A percentile compares a stretch with the other conserved stretches of the same genome.
Evolutionary conservation across 1,140 invertebrate species (phyloP).

Genomic region (Rhagoletis zephyria): DNA sequence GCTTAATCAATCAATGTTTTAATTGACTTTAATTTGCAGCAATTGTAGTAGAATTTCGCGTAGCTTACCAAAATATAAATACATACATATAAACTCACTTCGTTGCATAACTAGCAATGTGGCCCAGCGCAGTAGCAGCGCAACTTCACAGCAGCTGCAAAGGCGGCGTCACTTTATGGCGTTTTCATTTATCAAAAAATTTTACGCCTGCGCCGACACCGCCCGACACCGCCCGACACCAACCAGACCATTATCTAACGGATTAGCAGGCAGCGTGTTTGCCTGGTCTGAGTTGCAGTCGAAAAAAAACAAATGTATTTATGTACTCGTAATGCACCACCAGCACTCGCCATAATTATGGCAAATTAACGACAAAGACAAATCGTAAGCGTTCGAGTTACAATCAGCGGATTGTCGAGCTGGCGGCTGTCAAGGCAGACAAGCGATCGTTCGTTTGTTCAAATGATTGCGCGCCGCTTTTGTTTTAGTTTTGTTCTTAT

Average conservation of each 20-base stretch:
- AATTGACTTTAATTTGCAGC: constrained; percentile 10
- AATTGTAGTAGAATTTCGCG: not conserved
- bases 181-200: constrained; percentile 25
- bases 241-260: not conserved
- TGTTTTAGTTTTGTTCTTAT: constrained; percentile 8
- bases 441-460: constrained; percentile 25
- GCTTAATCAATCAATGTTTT: not conserved
- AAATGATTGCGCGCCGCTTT: not conserved
- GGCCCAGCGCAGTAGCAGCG: not conserved
- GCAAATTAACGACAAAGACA: constrained; percentile 51
- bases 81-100: not conserved
- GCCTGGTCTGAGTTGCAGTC: not conserved
- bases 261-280: not conserved
- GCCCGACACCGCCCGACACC: not conserved
- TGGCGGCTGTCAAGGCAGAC: constrained; percentile 27
- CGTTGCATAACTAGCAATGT: not conserved
- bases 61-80: not conserved
- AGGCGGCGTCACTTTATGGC: not conserved
- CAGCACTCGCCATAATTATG: constrained; percentile 48
- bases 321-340: constrained; percentile 19
- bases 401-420: constrained; percentile 19
- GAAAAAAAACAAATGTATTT: too few relatives aligned
- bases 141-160: not conserved
- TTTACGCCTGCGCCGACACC: not conserved
- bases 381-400: constrained; percentile 26